Conservation (phyloP, 2,888 invertebrate genomes). For the Cheiracanthium punctorium region DNA sequence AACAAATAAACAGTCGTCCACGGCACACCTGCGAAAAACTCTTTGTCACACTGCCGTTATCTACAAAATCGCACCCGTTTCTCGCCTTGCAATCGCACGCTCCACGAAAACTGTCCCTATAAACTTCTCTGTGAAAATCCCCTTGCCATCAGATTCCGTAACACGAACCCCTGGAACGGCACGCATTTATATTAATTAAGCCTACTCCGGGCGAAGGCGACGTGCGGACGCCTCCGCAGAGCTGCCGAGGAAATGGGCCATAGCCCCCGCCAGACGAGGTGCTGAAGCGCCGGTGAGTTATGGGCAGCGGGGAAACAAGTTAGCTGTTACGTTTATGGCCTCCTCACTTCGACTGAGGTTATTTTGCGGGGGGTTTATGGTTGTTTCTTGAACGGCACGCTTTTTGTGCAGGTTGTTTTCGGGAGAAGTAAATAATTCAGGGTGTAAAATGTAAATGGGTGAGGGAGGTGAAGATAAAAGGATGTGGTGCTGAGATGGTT, state of each 20-base stretch:
- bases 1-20: too few relatives aligned
- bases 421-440: neutral
- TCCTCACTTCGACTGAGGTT: conserved; percentile 7
- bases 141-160: neutral
- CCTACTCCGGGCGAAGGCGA: conserved; percentile 27
- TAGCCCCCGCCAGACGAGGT: conserved; percentile 42
- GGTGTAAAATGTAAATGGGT: neutral
- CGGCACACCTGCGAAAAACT: too few relatives aligned
- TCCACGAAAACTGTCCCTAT: conserved; percentile 2
- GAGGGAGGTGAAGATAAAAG: neutral
- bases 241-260: conserved; percentile 55
- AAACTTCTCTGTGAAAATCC: neutral
- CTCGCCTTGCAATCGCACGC: neutral
- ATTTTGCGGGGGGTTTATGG: conserved; percentile 7
- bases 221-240: conserved; percentile 12
- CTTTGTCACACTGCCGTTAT: too few relatives aligned
- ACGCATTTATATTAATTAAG: conserved; percentile 56
- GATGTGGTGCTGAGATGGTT: too few relatives aligned
- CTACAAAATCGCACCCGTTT: too few relatives aligned
- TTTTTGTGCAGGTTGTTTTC: neutral
- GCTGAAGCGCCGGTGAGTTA: conserved; percentile 42
- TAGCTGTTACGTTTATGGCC: conserved; percentile 30
- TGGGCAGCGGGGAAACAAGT: conserved; percentile 10
- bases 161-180: conserved; percentile 29
- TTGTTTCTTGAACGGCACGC: neutral